phyloP scores from a whole-genome alignment of 2,113 vertebrate genomes.

The Xiphophorus couchianus region DNA sequence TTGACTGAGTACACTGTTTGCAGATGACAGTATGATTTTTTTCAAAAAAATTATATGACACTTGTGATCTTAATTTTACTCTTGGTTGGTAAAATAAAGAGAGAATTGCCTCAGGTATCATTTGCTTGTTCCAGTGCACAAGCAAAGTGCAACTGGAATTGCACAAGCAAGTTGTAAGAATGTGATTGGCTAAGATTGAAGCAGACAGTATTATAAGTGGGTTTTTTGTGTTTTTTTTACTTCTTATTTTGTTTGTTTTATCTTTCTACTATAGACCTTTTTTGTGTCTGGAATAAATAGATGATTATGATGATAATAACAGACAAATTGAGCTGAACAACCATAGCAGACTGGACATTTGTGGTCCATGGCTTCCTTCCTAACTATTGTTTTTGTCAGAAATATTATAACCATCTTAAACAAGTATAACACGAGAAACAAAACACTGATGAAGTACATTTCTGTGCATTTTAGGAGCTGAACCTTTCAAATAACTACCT shows the following conservation, averaged over 20 bases:
- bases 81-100: not conserved
- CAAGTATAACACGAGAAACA: not conserved
- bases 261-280: too few relatives aligned
- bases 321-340: not conserved
- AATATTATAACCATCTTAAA: not conserved
- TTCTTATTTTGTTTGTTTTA: too few relatives aligned
- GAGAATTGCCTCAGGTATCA: not conserved
- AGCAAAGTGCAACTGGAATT: too few relatives aligned
- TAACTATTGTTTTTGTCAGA: not conserved
- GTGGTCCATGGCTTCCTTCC: not conserved
- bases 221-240: not conserved
- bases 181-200: not conserved
- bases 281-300: too few relatives aligned
- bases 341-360: not conserved
- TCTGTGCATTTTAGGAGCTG: conserved; percentile 71
- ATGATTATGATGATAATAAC: not conserved
- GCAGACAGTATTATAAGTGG: not conserved
- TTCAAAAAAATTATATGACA: not conserved
- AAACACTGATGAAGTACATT: not conserved
- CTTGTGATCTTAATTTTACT: not conserved
- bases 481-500: conserved; percentile 98
- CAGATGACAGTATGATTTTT: not conserved
- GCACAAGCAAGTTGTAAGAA: too few relatives aligned
- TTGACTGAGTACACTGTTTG: not conserved
- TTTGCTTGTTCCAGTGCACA: too few relatives aligned